These are phyloP conservation scores for Heteromurus nitidus DNA, from an alignment of 2,888 invertebrate species.

Conservation along the genomic window DNA sequence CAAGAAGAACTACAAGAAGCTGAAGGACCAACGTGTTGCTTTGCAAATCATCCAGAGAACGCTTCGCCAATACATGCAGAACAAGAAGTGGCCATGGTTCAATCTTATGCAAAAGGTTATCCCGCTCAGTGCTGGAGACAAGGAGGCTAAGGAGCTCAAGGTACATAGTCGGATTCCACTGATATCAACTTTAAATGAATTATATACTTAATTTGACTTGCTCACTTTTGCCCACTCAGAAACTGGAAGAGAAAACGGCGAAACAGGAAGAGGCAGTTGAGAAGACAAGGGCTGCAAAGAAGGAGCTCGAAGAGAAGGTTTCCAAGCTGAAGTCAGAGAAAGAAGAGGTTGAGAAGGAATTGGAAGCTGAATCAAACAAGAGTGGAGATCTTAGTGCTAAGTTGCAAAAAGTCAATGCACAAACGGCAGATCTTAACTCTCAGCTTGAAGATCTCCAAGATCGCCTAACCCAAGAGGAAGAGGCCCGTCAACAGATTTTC, in stretches of 20 bases:
- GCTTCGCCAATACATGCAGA: slow-evolving; percentile 98
- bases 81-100: slow-evolving; percentile 99
- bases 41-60: slow-evolving; percentile 99
- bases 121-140: slow-evolving; percentile 98
- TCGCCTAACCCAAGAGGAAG: slow-evolving; percentile 97
- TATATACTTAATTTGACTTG: slow-evolving; percentile 74
- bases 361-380: slow-evolving; percentile 96
- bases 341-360: slow-evolving; percentile 88
- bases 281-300: slow-evolving; percentile 95
- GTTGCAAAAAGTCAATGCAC: slow-evolving; percentile 92
- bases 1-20: slow-evolving; percentile 88
- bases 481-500: slow-evolving; percentile 94
- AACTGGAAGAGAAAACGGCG: slow-evolving; percentile 96
- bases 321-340: slow-evolving; percentile 94
- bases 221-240: slow-evolving; percentile 81
- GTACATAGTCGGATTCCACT: slow-evolving; percentile 77
- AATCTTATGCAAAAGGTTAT: slow-evolving; percentile 95
- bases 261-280: slow-evolving; percentile 95
- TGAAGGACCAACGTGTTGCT: slow-evolving; percentile 82
- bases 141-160: slow-evolving; percentile 99
- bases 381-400: slow-evolving; percentile 94
- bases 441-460: slow-evolving; percentile 97
- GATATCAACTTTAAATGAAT: neutral
- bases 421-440: slow-evolving; percentile 96
- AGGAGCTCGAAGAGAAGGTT: slow-evolving; percentile 96